Conservation (phyloP, 2,888 invertebrate species). For the Agrochola circellaris region DNA sequence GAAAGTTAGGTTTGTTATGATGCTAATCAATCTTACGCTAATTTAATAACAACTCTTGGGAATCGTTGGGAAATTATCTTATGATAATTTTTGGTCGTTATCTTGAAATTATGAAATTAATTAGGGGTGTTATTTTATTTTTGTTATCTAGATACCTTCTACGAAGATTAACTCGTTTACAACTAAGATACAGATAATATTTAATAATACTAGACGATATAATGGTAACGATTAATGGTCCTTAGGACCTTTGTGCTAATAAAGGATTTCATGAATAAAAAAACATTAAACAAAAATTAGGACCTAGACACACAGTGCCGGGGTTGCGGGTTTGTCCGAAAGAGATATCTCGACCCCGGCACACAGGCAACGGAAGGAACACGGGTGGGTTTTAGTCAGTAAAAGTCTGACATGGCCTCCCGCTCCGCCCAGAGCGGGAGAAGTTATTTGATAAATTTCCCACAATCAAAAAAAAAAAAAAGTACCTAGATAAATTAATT, state of each 20-base stretch:
- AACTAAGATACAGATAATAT: neutral
- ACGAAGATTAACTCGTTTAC: neutral
- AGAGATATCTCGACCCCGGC: too few species aligned
- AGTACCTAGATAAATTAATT: too few species aligned
- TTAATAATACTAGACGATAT: neutral
- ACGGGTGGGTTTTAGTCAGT: too few species aligned
- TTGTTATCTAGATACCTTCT: neutral
- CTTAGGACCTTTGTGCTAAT: neutral
- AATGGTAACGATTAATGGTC: neutral
- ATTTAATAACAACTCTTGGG: slow-evolving; percentile 15
- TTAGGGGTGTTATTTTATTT: neutral
- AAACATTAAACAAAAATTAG: neutral
- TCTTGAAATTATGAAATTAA: neutral
- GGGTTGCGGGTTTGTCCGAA: too few species aligned
- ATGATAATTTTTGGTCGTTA: slow-evolving; percentile 7
- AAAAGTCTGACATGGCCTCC: too few species aligned
- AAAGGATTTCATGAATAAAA: neutral
- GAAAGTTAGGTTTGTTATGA: slow-evolving; percentile 32
- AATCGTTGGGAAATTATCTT: neutral
- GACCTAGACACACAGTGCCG: too few species aligned
- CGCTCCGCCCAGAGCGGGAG: too few species aligned
- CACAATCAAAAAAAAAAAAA: too few species aligned
- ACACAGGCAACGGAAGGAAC: too few species aligned
- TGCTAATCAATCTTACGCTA: slow-evolving; percentile 25
- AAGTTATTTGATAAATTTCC: too few species aligned